Evolutionary conservation across 2,113 vertebrate genomes (phyloP), one percentile per base, ranked within the genome.

Genomic region (Rostratula benghalensis): DNA sequence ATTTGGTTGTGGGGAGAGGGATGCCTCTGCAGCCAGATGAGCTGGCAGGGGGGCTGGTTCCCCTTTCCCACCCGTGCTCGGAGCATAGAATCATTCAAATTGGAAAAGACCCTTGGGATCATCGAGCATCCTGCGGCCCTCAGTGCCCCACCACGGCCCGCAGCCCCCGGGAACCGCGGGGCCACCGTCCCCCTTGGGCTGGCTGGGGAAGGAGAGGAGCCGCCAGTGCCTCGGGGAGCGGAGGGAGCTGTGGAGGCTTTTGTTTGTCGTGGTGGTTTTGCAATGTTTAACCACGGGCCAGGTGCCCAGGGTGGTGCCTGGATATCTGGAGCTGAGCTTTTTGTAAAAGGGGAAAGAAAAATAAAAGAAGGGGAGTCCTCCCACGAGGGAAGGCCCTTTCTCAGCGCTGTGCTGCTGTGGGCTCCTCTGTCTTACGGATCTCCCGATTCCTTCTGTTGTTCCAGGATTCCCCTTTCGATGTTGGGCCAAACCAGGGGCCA

Each of bases 221-320:
- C 0, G 0, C 74, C 60, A 65, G 9, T 35, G 35, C 16, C 10
- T 0, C 8, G 1, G n/a, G 73, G 57, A 83, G 67, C 1, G 1
- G 22, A 85, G 45, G 35, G 39, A 88, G 33, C 70, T 73, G 45
- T 73, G 83, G 33, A 91, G 63, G 37, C 57, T 53, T 94, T 89
- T 80, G 65, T 85, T 83, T 56, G 56, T 51, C 0, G 0, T 35
- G 30, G 71, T 82, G 50, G 33, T 91, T 97, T 94, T 73, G 70
- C 75, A 79, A 41, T n/a, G 43, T 85, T 81, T 69, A 85, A 79
- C 45, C 9, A 1, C 5, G 77, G 93, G 88, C 83, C 65, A 68
- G 53, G 77, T 41, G 87, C 91, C 77, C 35, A 31, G 87, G 56
- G 39, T 45, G 68, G 56, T 51, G 77, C 59, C 73, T 83, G 69